phyloP scores from a whole-genome alignment of 2,113 vertebrate genomes.

The Dendropsophus ebraccatus region DNA sequence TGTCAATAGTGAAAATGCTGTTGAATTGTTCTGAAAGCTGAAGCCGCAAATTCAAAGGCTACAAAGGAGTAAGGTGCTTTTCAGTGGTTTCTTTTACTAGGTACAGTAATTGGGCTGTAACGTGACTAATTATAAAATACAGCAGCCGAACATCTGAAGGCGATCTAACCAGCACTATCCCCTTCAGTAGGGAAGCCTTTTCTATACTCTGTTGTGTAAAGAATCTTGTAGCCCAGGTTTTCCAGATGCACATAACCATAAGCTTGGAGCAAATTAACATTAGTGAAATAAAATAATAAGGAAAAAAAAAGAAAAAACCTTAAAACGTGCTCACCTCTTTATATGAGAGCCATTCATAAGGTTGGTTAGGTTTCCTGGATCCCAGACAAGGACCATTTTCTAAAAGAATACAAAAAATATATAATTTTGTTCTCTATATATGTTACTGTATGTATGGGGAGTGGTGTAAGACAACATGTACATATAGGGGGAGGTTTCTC shows the following conservation, averaged over 20 bases:
- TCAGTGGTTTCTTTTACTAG: not conserved
- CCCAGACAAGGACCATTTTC: conserved; percentile 94
- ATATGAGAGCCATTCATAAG: conserved; percentile 96
- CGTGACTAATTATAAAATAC: not conserved
- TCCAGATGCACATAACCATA: not conserved
- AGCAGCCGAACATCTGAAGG: not conserved
- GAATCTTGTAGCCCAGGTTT: not conserved
- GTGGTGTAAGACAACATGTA: not conserved
- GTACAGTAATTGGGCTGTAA: not conserved
- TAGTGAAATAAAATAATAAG: no score
- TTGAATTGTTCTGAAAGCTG: not conserved
- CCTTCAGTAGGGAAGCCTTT: no score
- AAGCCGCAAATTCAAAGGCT: not conserved
- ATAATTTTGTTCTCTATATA: not conserved
- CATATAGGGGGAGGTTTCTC: no score
- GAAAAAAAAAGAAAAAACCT: not conserved
- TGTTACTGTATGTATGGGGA: no score
- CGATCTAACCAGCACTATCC: not conserved
- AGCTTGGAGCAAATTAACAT: no score
- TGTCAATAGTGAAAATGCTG: not conserved
- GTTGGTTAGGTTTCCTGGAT: conserved; percentile 90
- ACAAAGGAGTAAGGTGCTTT: not conserved
- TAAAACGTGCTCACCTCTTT: conserved; percentile 83
- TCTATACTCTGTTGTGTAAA: not conserved
- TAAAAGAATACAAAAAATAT: conserved; percentile 64